Base-by-base conservation (phyloP, 2,797 vertebrate species). In the Danionella dracula region DNA sequence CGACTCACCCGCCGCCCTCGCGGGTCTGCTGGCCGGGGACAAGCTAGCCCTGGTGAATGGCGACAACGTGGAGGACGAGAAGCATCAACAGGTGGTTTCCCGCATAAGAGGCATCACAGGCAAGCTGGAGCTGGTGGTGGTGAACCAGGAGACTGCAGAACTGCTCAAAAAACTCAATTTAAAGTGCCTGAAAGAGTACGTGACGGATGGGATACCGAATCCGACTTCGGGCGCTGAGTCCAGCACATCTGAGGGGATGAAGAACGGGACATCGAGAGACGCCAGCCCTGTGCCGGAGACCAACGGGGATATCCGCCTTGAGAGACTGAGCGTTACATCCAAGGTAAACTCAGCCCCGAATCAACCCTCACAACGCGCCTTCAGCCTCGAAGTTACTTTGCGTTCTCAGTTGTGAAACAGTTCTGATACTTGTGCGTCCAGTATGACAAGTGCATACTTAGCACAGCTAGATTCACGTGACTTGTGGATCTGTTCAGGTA, bases 31-130 rank as follows among this genome's bases (percentile, higher is more conserved):
- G 58, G 90, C 95, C 1, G 95, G 95, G 1, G 95, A 99, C 82
- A 86, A 92, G 4, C 77, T 99, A 37, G 85, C 92, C 76, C 93
- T 93, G 72, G 96, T 98, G 51, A 93, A 96, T 78, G 94, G 93
- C 0, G 91, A 94, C 66, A 94, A 93, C 66, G 96, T 99, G 80
- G 93, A 94, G 81, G 85, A 82, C 77, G 94, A 96, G 84, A 94
- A 92, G 53, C 96, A 99, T 87, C 96, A 98, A 82, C 93, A 96
- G 84, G 96, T 98, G 74, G 96, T 99, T 81, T 86, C 85, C 80
- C 91, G 92, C 71, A 99, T 99, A 81, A 88, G 92, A 15, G 86
- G 84, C 35, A 87, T 92, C 13, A 67, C 66, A 16, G 89, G 86
- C 0, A 56, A 75, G 1, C 92, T 97, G 71, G 91, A 92, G 72